Percentiles rank a stretch among this genome's conserved stretches.
Evolutionary conservation across 2,113 vertebrate genomes (phyloP).

Genomic region (Cyphotilapia sp.): DNA sequence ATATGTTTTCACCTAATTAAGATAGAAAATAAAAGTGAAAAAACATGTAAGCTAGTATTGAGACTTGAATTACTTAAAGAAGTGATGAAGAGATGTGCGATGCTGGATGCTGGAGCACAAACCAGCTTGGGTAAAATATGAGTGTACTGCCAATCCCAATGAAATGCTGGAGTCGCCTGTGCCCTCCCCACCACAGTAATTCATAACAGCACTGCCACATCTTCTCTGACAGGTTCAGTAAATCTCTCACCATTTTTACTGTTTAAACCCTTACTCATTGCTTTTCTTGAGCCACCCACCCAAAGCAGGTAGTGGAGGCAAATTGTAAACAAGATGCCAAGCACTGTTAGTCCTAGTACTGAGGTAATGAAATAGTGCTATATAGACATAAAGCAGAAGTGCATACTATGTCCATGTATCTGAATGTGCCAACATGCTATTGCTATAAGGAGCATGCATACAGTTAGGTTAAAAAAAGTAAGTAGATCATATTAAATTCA

Average conservation of each 20-base stretch:
- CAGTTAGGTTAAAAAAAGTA: not conserved
- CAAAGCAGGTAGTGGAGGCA: not conserved
- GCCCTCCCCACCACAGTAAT: slow-evolving; percentile 27
- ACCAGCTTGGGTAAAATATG: slow-evolving; percentile 54
- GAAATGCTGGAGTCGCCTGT: slow-evolving; percentile 51
- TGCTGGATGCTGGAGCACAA: slow-evolving; percentile 21
- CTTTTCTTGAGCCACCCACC: slow-evolving; percentile 15
- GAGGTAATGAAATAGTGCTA: not conserved
- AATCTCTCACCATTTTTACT: slow-evolving; percentile 56
- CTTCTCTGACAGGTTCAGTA: slow-evolving; percentile 42
- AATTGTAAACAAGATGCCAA: not conserved
- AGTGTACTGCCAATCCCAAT: slow-evolving; percentile 50
- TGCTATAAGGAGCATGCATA: not conserved
- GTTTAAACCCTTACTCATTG: slow-evolving; percentile 57
- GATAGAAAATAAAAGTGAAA: not conserved
- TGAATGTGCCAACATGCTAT: not conserved
- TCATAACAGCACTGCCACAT: slow-evolving; percentile 41
- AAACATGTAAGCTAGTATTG: not conserved
- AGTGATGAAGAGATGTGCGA: slow-evolving; percentile 48
- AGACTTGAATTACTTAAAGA: not conserved
- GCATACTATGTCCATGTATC: not conserved
- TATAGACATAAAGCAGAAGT: not conserved
- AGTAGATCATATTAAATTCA: not conserved
- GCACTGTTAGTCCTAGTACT: not conserved
- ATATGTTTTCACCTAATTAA: not conserved